A percentile compares a stretch with the other conserved stretches of the same genome.
Evolutionary conservation across 1,140 invertebrate genomes (phyloP).

Genomic region (Zaprionus lachaisei): DNA sequence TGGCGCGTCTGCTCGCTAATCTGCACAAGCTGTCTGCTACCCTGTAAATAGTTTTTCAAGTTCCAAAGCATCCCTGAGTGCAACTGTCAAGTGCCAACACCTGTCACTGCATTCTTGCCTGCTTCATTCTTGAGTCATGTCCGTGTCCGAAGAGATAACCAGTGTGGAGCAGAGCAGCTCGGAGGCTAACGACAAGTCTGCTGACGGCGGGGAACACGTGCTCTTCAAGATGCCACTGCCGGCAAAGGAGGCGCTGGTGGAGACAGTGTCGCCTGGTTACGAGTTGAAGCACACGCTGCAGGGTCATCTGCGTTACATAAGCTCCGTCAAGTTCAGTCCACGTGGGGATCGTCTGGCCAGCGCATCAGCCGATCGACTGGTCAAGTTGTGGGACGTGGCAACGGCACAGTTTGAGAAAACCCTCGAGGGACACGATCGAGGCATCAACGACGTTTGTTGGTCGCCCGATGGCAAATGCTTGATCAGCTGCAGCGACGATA

Average conservation of each 20-base stretch:
- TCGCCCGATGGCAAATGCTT: constrained; percentile 25
- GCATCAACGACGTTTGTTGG: constrained; percentile 64
- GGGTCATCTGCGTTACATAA: constrained; percentile 38
- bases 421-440: constrained; percentile 41
- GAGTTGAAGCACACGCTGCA: constrained; percentile 17
- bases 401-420: constrained; percentile 17
- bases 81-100: neutral
- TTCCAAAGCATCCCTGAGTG: neutral
- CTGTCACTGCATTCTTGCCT: neutral
- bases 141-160: neutral
- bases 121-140: neutral
- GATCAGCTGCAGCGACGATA: constrained; percentile 61
- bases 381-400: constrained; percentile 56
- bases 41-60: neutral
- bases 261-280: constrained; percentile 38
- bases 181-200: neutral
- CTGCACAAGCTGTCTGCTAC: neutral
- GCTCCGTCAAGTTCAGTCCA: constrained; percentile 45
- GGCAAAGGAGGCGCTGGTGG: neutral
- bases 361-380: constrained; percentile 39
- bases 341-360: constrained; percentile 47
- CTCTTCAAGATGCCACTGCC: constrained; percentile 46
- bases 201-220: neutral
- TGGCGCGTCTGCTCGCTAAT: neutral
- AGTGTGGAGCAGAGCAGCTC: neutral